These are phyloP conservation scores for Orussus abietinus DNA, from an alignment of 1,140 invertebrate species.

Conservation along the genomic window DNA sequence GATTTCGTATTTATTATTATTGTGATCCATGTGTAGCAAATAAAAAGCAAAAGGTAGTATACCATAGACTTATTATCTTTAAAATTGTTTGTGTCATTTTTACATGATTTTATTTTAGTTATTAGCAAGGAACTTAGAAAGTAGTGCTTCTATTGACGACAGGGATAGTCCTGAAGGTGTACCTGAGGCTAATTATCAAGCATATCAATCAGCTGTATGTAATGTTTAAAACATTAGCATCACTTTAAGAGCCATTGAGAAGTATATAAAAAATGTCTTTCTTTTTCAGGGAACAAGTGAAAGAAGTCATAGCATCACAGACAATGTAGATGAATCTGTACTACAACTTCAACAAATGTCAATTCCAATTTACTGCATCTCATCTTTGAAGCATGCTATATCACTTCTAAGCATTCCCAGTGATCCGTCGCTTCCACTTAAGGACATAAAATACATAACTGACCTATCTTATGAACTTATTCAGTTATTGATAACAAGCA, in stretches of 20 bases:
- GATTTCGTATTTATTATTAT: slow-evolving; percentile 51
- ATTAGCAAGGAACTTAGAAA: slow-evolving; percentile 29
- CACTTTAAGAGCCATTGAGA: not conserved
- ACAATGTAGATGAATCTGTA: slow-evolving; percentile 38
- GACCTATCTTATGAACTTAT: slow-evolving; percentile 37
- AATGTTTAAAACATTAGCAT: not conserved
- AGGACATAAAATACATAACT: slow-evolving; percentile 28
- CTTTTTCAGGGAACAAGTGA: slow-evolving; percentile 30
- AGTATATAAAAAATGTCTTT: slow-evolving; percentile 3
- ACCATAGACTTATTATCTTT: slow-evolving; percentile 9
- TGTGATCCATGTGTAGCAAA: slow-evolving; percentile 53
- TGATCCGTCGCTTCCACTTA: slow-evolving; percentile 27
- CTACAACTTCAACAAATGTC: slow-evolving; percentile 51
- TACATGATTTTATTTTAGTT: slow-evolving; percentile 18
- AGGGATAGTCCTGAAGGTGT: slow-evolving; percentile 36
- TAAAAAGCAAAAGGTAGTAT: slow-evolving; percentile 46
- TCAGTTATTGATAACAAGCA: slow-evolving; percentile 31
- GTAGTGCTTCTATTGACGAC: slow-evolving; percentile 23
- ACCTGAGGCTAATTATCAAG: slow-evolving; percentile 37
- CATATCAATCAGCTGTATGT: slow-evolving; percentile 28
- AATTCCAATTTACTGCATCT: slow-evolving; percentile 54
- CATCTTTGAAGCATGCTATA: slow-evolving; percentile 44
- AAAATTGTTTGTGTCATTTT: not conserved
- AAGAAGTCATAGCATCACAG: slow-evolving; percentile 27
- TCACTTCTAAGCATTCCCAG: slow-evolving; percentile 29